A percentile compares a stretch with the other conserved stretches of the same genome.
phyloP scores from a whole-genome alignment of 2,113 vertebrate species.

The Istiophorus platypterus region DNA sequence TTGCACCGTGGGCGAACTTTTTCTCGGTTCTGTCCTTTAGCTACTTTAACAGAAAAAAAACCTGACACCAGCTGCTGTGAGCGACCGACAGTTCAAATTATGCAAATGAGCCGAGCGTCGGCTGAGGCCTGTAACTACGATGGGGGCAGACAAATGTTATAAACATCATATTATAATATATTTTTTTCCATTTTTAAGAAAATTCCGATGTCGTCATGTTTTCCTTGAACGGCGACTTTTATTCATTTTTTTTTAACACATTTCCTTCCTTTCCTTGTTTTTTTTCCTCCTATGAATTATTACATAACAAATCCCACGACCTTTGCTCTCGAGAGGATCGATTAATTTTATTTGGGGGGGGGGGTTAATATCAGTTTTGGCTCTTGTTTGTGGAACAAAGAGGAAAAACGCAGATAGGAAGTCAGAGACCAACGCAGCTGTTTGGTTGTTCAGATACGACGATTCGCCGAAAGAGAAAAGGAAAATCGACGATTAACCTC shows the following conservation, averaged over 20 bases:
- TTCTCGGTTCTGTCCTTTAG: constrained; percentile 45
- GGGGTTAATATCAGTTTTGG: too few relatives aligned
- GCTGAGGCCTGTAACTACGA: neutral
- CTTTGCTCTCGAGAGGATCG: too few relatives aligned
- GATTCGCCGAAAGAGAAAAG: neutral
- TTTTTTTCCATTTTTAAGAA: neutral
- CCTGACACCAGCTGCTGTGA: neutral
- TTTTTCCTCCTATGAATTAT: too few relatives aligned
- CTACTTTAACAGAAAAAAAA: constrained; percentile 32
- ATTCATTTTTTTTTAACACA: too few relatives aligned
- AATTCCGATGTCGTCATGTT: neutral
- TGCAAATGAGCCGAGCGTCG: constrained; percentile 9
- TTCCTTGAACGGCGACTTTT: too few relatives aligned
- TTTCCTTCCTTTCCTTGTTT: too few relatives aligned
- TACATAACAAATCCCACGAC: too few relatives aligned
- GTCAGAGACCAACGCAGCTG: too few relatives aligned
- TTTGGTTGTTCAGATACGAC: neutral
- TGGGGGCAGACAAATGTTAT: neutral
- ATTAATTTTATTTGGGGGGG: too few relatives aligned
- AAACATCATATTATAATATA: neutral
- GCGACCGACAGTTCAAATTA: neutral
- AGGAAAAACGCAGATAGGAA: too few relatives aligned
- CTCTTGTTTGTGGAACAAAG: neutral
- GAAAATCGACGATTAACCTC: neutral
- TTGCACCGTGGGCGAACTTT: constrained; percentile 14